A percentile compares a stretch with the other conserved stretches of the same genome.
These are phyloP conservation scores for Myotis pilosus DNA, from an alignment of 2,797 vertebrate genomes.

Conservation along the genomic window DNA sequence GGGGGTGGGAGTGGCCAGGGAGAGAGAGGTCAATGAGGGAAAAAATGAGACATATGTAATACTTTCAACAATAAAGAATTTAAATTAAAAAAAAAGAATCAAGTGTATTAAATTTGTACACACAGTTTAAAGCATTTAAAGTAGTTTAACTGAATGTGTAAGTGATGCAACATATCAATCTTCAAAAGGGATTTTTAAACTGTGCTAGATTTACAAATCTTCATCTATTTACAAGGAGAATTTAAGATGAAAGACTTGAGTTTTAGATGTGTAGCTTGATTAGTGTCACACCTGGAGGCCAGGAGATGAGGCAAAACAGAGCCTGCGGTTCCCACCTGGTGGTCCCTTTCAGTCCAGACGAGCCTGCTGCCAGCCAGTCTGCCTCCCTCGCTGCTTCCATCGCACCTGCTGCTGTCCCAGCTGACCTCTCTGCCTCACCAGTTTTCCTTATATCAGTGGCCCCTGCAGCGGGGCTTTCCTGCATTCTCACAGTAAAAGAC, in stretches of 20 bases:
- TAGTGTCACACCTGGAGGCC: not conserved
- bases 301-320: not conserved
- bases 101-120: not conserved
- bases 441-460: not conserved
- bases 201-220: not conserved
- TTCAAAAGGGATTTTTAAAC: slow-evolving; percentile 15
- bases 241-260: not conserved
- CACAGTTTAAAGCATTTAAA: not conserved
- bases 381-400: too few species aligned
- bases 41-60: too few species aligned
- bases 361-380: not conserved
- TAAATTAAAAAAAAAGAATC: not conserved
- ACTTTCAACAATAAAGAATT: too few species aligned
- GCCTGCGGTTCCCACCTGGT: not conserved
- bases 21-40: too few species aligned
- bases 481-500: not conserved
- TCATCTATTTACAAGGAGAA: not conserved
- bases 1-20: too few species aligned
- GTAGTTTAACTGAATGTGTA: not conserved
- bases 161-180: not conserved
- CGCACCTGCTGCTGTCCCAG: not conserved
- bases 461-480: fast-evolving
- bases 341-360: not conserved
- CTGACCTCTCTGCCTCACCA: not conserved
- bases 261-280: not conserved